phyloP scores from a whole-genome alignment of 2,888 invertebrate species.

The Microchrysa polita region DNA sequence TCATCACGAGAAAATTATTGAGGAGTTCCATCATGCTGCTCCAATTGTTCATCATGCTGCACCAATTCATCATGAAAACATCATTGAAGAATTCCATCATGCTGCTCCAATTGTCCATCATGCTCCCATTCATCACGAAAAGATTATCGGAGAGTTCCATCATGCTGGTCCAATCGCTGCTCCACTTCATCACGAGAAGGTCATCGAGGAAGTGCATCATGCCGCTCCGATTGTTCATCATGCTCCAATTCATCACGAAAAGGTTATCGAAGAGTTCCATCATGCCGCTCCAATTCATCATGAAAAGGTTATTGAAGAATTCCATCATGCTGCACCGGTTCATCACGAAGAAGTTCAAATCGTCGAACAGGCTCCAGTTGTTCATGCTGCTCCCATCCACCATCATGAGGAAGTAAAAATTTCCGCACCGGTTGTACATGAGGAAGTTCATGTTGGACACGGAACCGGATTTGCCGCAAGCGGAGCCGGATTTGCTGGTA shows the following conservation, averaged over 20 bases:
- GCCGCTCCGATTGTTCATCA: slow-evolving; percentile 8
- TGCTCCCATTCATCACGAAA: slow-evolving; percentile 4
- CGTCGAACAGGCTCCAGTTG: background rate
- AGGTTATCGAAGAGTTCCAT: background rate
- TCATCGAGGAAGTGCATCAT: background rate
- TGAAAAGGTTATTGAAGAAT: background rate
- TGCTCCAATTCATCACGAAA: slow-evolving; percentile 15
- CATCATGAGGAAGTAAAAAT: slow-evolving; percentile 25
- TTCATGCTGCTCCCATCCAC: slow-evolving; percentile 12
- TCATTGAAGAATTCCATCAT: background rate
- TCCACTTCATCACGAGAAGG: slow-evolving; percentile 8
- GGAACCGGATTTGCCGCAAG: background rate
- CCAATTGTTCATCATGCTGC: slow-evolving; percentile 12
- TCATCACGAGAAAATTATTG: background rate
- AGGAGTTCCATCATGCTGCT: background rate
- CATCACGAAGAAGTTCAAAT: background rate
- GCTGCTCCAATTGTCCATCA: background rate
- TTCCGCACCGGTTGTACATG: slow-evolving; percentile 9
- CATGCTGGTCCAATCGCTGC: slow-evolving; percentile 4
- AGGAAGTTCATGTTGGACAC: background rate
- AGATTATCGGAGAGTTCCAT: background rate
- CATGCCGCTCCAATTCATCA: slow-evolving; percentile 15
- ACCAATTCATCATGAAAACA: slow-evolving; percentile 12
- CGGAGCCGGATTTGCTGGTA: background rate
- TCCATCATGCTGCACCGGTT: background rate